Conservation (phyloP, 2,888 invertebrate genomes). For the Coremacera marginata region DNA sequence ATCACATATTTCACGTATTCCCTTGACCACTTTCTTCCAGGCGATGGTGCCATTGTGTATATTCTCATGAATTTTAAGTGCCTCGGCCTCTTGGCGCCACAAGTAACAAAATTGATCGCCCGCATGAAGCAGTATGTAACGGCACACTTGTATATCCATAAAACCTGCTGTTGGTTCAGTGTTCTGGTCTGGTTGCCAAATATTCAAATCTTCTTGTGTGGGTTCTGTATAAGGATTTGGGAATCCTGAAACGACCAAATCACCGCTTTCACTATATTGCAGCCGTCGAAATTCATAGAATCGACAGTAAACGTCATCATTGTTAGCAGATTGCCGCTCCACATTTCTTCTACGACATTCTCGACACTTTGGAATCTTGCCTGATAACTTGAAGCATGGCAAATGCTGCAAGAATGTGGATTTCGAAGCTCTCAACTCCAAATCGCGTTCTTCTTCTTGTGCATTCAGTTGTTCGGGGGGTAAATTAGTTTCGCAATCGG, state of each 20-base stretch:
- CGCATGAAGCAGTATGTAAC: constrained; percentile 87
- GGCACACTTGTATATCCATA: constrained; percentile 83
- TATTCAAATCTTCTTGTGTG: constrained; percentile 82
- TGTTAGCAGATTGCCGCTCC: constrained; percentile 70
- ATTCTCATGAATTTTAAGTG: constrained; percentile 82
- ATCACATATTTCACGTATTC: constrained; percentile 97
- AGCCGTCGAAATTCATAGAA: constrained; percentile 95
- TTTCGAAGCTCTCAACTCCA: constrained; percentile 69
- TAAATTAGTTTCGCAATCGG: constrained; percentile 32
- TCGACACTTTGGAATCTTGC: constrained; percentile 80
- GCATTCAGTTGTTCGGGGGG: constrained; percentile 50
- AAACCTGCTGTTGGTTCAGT: constrained; percentile 80
- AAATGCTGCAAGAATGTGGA: constrained; percentile 92
- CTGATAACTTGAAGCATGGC: constrained; percentile 82
- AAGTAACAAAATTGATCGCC: constrained; percentile 97
- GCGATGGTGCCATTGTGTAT: constrained; percentile 83
- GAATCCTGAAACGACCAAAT: constrained; percentile 92
- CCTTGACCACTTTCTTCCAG: constrained; percentile 97
- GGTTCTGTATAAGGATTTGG: constrained; percentile 92
- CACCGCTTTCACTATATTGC: constrained; percentile 72
- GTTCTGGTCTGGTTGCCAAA: constrained; percentile 86
- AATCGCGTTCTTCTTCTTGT: constrained; percentile 56
- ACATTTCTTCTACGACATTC: constrained; percentile 81
- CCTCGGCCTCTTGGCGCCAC: constrained; percentile 90
- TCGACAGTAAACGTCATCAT: constrained; percentile 94